Evolutionary conservation across 2,888 invertebrate genomes (phyloP), one percentile per base, ranked within the genome.

Genomic region (Cheilosia scutellata): DNA sequence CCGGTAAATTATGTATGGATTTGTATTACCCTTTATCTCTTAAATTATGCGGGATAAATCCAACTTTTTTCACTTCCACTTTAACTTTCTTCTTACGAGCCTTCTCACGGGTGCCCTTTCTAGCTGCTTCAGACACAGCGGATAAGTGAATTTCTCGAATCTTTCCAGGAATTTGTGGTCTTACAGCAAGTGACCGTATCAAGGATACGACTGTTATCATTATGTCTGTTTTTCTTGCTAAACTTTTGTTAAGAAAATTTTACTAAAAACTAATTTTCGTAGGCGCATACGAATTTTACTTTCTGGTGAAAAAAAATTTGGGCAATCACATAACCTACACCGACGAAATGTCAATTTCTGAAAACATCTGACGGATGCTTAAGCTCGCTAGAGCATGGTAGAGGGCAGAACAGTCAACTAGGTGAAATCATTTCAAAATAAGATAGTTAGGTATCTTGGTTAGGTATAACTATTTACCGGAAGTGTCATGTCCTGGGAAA

Each of bases 51-150:
- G 96, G 96, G 72, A 96, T 94, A 88, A 96, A 96, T 55, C 95
- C 96, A 70, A 95, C 93, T 93, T 97, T 97, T 87, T 95, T 94
- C 9, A 95, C 94, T 91, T 95, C 96, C 40, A 95, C 94, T 92
- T 96, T 96, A 33, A 96, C 95, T 93, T 96, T 96, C 89, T 95
- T 95, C 72, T 96, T 96, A 65, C 94, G 94, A 37, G 95, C 95
- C 89, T 95, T 95, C 63, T 96, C 96, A 87, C 97, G 94, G 3
- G 97, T 97, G 65, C 97, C 96, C 92, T 96, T 97, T 86, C 97
- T 94, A 0, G 97, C 97, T 4, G 97, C 96, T 93, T 95, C 96
- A 87, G 93, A 93, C 60, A 94, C 91, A 87, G 94, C 92, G 84
- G 95, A 92, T 88, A 95, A 92, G 91, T 95, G 93, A 88, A 95